Evolutionary conservation across 2,797 vertebrate genomes (phyloP), one percentile per base, ranked within the genome.

Genomic region (Hephaestus fuliginosus): DNA sequence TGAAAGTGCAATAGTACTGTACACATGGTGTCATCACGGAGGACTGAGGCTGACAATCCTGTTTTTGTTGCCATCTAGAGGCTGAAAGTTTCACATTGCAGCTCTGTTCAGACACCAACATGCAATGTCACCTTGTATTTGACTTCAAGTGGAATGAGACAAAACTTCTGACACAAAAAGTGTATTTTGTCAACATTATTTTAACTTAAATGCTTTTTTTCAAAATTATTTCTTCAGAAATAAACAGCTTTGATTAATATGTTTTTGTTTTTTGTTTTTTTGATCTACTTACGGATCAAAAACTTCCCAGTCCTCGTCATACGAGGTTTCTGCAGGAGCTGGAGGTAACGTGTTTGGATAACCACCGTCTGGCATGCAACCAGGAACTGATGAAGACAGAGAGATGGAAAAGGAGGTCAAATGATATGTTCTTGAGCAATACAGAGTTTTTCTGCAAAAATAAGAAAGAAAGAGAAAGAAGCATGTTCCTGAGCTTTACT

Each of bases 271-370:
- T 9, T 5, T 18, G 5, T 2, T 33, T 2, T 12, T 18, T 17
- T 5, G 11, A 36, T 68, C 0, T 61, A 97, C 98, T 97, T 92
- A 99, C 98, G 98, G 98, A 93, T 99, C 98, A 95, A 99, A 99
- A 73, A 99, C 98, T 90, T 99, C 98, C 98, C 98, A 99, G 93
- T 99, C 98, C 92, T 99, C 98, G 83, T 99, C 98, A 74, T 99
- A 99, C 48, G 98, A 96, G 66, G 97, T 96, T 91, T 99, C 98
- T 62, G 97, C 94, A 10, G 98, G 97, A 84, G 95, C 96, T 84
- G 97, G 93, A 70, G 94, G 90, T 78, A 94, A 86, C 0, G 93
- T 39, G 57, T 95, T 92, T 72, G 96, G 96, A 88, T 98, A 99
- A 63, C 94, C 95, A 87, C 96, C 96, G 63, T 96, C 96, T 87